Evolutionary conservation across 2,888 invertebrate species (phyloP).

Genomic region (Invenusta paracnida): DNA sequence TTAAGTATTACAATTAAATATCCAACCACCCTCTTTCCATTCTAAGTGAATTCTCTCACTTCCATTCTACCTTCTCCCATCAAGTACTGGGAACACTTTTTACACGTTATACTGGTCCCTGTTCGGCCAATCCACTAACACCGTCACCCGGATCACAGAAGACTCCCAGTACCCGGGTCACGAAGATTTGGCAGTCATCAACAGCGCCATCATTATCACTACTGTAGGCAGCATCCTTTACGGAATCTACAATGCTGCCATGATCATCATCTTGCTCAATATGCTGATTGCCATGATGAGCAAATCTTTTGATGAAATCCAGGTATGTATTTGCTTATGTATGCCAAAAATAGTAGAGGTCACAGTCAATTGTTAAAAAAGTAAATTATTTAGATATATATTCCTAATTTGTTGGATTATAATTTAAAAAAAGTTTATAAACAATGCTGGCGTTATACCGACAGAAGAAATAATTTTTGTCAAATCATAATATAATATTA

Average conservation of each 20-base stretch:
- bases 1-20: no score
- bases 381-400: no score
- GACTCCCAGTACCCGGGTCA: constrained; percentile 40
- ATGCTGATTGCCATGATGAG: constrained; percentile 51
- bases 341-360: no score
- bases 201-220: constrained; percentile 36
- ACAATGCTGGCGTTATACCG: no score
- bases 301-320: constrained; percentile 47
- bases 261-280: constrained; percentile 48
- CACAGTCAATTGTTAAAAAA: no score
- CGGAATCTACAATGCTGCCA: constrained; percentile 40
- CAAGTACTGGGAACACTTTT: constrained; percentile 42
- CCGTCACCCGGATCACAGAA: constrained; percentile 32
- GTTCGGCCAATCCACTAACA: constrained; percentile 42
- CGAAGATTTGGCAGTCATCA: not conserved
- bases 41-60: no score
- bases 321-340: constrained; percentile 44
- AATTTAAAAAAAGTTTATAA: no score
- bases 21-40: no score
- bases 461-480: no score
- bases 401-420: no score
- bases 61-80: no score
- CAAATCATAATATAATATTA: no score
- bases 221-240: constrained; percentile 43
- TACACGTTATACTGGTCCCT: constrained; percentile 41